Conservation (phyloP, 2,888 invertebrate species). For the Phymatocera aterrima region DNA sequence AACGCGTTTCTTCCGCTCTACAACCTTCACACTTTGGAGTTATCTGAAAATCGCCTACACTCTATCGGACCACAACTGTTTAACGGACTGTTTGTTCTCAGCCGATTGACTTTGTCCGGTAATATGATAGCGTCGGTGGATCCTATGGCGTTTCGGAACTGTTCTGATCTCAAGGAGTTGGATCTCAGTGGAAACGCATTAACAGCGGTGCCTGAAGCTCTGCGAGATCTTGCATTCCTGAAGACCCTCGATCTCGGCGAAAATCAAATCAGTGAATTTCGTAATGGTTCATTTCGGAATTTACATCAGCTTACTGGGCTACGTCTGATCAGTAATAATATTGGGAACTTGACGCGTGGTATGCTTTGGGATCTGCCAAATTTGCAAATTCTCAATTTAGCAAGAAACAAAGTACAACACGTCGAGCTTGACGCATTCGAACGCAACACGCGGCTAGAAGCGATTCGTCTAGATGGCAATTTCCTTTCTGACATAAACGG, state of each 20-base stretch:
- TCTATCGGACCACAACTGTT: conserved; percentile 88
- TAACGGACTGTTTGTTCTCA: conserved; percentile 89
- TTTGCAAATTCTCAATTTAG: conserved; percentile 90
- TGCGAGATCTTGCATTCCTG: conserved; percentile 88
- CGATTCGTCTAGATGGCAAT: conserved; percentile 92
- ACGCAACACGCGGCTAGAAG: conserved; percentile 88
- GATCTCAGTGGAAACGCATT: conserved; percentile 93
- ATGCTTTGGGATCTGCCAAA: conserved; percentile 92
- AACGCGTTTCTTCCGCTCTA: conserved; percentile 92
- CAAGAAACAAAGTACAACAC: conserved; percentile 91
- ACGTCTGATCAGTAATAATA: conserved; percentile 92
- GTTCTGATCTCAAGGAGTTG: conserved; percentile 90
- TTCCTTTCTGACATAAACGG: conserved; percentile 93
- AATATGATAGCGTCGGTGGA: conserved; percentile 89
- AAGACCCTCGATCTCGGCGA: conserved; percentile 94
- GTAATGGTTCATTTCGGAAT: conserved; percentile 90
- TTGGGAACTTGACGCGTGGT: conserved; percentile 88
- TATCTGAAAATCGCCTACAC: conserved; percentile 91
- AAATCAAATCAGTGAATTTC: conserved; percentile 90
- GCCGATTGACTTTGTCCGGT: conserved; percentile 90
- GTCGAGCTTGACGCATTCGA: conserved; percentile 91
- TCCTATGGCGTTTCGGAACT: conserved; percentile 89
- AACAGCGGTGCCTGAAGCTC: conserved; percentile 87
- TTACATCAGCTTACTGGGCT: conserved; percentile 91
- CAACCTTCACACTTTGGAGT: conserved; percentile 91